Base-by-base conservation (phyloP, 2,888 invertebrate genomes). In the Napeogenes sylphis region DNA sequence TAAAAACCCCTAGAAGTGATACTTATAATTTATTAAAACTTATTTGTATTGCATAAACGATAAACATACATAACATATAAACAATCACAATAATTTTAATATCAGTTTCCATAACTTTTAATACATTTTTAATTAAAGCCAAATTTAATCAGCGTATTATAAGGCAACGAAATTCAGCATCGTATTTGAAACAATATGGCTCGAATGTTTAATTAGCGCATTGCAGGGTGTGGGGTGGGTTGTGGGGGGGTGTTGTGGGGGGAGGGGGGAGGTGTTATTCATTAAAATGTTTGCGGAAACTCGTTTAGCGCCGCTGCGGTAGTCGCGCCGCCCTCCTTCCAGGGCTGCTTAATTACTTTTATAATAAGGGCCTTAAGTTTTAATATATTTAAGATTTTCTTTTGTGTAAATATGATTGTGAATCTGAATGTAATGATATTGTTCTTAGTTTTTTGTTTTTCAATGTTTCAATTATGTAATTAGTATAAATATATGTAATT, bases 231-330 rank as follows among this genome's bases (percentile, higher is more conserved):
- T 65, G 65, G 68, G 72, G 75, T 70, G 68, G 71, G 64, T 62
- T 58, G 65, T 61, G 70, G 64, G 70, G 70, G 66, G 65, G 56
- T 63, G 58, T 21, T 62, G 64, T 58, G 59, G 70, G 68, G 68
- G 68, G 66, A 62, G 68, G 70, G 73, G 78, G 84, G 83, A 81
- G 87, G 90, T 87, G 86, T 87, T 90, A 88, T 90, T 90, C 89
- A 90, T 90, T 90, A 89, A 88, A 90, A 90, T 88, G 90, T 87
- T 90, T 88, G 89, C 83, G 87, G 89, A 88, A 90, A 90, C 90
- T 89, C 90, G 87, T 89, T 90, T 90, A 90, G 85, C 82, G 79
- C 79, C 80, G 79, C 79, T 84, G 88, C 83, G 87, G 88, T 81
- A 82, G 86, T 83, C 83, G 82, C 79, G 75, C 76, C 78, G 72